Conservation (phyloP, 2,888 invertebrate species). For the Eremobia ochroleuca region DNA sequence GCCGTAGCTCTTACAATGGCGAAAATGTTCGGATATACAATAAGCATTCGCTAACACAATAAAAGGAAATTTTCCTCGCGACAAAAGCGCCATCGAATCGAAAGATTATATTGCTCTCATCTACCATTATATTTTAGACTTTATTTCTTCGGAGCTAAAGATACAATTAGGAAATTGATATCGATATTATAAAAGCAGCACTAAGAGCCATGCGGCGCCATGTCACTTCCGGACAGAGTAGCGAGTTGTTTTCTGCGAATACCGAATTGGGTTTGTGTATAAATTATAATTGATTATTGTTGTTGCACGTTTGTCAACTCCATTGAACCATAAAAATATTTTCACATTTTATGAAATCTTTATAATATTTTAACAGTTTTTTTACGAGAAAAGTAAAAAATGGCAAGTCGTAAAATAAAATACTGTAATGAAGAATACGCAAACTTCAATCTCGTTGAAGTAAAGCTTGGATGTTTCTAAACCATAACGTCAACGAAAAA, state of each 20-base stretch:
- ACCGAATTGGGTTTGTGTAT: constrained; percentile 64
- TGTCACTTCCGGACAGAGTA: constrained; percentile 76
- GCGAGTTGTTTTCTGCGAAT: constrained; percentile 74
- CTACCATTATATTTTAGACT: constrained; percentile 75
- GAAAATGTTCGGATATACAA: constrained; percentile 86
- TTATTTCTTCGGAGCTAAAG: constrained; percentile 73
- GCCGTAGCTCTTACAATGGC: constrained; percentile 80
- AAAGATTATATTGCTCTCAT: constrained; percentile 78
- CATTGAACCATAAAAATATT: constrained; percentile 12
- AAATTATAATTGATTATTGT: constrained; percentile 61
- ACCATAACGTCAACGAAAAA: constrained; percentile 68
- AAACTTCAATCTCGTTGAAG: constrained; percentile 33
- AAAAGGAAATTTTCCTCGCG: constrained; percentile 85
- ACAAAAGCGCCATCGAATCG: constrained; percentile 75
- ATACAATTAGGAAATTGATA: constrained; percentile 68
- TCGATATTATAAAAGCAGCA: constrained; percentile 75
- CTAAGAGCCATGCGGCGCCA: constrained; percentile 72
- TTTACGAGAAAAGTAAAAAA: constrained; percentile 3
- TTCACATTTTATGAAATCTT: constrained; percentile 1
- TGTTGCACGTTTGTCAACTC: constrained; percentile 57
- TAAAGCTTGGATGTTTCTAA: constrained; percentile 58
- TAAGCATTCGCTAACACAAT: constrained; percentile 88
- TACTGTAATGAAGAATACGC: constrained; percentile 23
- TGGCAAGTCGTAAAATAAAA: constrained; percentile 12
- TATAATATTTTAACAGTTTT: neutral